A percentile compares a stretch with the other conserved stretches of the same genome.
Conservation (phyloP, 2,888 invertebrate species). For the Lasiommata megera region DNA sequence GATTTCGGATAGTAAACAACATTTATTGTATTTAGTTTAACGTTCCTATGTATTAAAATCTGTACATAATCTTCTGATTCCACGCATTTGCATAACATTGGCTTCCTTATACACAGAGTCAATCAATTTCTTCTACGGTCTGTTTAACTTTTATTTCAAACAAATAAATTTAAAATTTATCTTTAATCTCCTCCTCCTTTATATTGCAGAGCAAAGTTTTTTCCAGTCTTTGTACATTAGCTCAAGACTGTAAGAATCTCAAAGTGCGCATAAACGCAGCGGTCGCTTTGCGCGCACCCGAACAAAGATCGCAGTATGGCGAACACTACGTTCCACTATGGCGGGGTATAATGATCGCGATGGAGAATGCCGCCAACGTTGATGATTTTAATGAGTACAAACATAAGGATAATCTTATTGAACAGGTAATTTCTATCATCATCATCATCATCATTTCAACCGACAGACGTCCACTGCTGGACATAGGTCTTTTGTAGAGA, state of each 20-base stretch:
- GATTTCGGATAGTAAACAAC: too few relatives aligned
- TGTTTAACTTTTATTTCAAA: too few relatives aligned
- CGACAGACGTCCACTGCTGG: too few relatives aligned
- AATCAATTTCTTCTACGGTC: too few relatives aligned
- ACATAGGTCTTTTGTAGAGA: too few relatives aligned
- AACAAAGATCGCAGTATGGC: slow-evolving; percentile 83
- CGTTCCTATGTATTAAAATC: too few relatives aligned
- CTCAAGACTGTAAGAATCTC: slow-evolving; percentile 89
- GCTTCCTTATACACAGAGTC: too few relatives aligned
- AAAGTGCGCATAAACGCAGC: slow-evolving; percentile 95
- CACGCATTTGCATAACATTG: too few relatives aligned
- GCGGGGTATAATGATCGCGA: slow-evolving; percentile 86
- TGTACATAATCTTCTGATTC: too few relatives aligned
- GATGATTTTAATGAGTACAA: slow-evolving; percentile 92
- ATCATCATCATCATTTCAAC: too few relatives aligned
- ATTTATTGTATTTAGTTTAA: too few relatives aligned
- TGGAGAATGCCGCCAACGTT: slow-evolving; percentile 89
- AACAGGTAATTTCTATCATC: slow-evolving; percentile 87
- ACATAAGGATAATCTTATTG: slow-evolving; percentile 91
- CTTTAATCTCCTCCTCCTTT: not conserved
- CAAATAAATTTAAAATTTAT: too few relatives aligned
- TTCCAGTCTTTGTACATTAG: slow-evolving; percentile 83
- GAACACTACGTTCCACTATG: slow-evolving; percentile 83
- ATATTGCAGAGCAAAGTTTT: slow-evolving; percentile 82
- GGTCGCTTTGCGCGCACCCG: slow-evolving; percentile 85